Conservation (phyloP, 2,888 invertebrate genomes). For the Clistopyga incitator region DNA sequence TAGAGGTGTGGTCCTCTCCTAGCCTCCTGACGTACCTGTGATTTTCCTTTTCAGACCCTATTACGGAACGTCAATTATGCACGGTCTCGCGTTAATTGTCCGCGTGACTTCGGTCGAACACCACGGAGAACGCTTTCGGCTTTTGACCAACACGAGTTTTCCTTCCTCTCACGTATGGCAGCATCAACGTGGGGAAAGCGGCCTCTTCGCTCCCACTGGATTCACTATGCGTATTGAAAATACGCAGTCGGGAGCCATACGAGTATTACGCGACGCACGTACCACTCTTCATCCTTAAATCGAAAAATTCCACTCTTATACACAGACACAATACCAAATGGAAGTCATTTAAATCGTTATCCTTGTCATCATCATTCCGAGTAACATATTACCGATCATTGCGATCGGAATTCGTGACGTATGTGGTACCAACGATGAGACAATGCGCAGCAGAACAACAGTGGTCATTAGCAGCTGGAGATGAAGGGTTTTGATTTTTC, state of each 20-base stretch:
- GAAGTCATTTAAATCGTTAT: background rate
- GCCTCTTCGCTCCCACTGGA: background rate
- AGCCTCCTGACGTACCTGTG: constrained; percentile 25
- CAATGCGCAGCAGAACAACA: background rate
- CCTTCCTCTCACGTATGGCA: constrained; percentile 14
- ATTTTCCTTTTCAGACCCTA: constrained; percentile 37
- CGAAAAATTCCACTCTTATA: background rate
- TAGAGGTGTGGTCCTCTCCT: constrained; percentile 29
- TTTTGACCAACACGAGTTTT: constrained; percentile 19
- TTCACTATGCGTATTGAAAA: constrained; percentile 1
- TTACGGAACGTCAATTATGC: constrained; percentile 48
- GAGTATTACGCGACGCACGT: background rate
- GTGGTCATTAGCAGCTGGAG: background rate
- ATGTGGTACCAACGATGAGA: background rate
- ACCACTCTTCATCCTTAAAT: background rate
- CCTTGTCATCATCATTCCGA: background rate
- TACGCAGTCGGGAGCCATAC: background rate
- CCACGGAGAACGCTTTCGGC: constrained; percentile 34
- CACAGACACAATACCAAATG: background rate
- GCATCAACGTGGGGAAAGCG: constrained; percentile 37
- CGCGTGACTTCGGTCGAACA: background rate
- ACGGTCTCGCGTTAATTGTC: constrained; percentile 25
- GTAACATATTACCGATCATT: background rate
- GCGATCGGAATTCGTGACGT: background rate
- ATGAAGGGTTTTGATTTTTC: constrained; percentile 18